Evolutionary conservation across 2,113 vertebrate genomes (phyloP).

Genomic region (Sakesphorus luctuosus): DNA sequence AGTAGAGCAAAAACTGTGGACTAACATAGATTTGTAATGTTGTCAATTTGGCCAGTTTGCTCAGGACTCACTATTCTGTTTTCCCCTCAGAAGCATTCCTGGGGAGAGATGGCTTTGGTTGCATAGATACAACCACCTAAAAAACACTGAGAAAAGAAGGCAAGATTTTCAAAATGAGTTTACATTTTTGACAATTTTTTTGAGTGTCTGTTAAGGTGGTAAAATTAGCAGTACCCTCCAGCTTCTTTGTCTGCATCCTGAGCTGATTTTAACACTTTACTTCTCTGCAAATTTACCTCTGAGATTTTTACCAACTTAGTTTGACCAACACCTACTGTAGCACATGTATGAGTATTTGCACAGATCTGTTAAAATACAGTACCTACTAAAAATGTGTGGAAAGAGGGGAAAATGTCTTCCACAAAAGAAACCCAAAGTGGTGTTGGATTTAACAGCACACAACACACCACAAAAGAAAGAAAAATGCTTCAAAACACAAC

Average conservation of each 20-base stretch:
- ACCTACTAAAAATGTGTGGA: background rate
- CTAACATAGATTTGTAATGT: background rate
- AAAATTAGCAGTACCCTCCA: background rate
- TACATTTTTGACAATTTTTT: background rate
- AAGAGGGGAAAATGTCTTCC: background rate
- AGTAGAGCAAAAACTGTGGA: background rate
- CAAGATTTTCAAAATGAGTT: background rate
- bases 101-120: background rate
- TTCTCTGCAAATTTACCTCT: background rate
- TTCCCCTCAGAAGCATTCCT: background rate
- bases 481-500: background rate
- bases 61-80: background rate
- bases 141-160: background rate
- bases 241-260: background rate
- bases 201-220: background rate
- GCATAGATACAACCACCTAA: background rate
- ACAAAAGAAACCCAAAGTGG: background rate
- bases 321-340: background rate
- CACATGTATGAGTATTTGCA: background rate
- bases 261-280: background rate
- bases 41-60: background rate
- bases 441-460: background rate
- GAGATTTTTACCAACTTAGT: background rate
- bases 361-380: background rate
- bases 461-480: background rate